phyloP scores from a whole-genome alignment of 2,888 invertebrate species.

The Theodoxus fluviatilis region DNA sequence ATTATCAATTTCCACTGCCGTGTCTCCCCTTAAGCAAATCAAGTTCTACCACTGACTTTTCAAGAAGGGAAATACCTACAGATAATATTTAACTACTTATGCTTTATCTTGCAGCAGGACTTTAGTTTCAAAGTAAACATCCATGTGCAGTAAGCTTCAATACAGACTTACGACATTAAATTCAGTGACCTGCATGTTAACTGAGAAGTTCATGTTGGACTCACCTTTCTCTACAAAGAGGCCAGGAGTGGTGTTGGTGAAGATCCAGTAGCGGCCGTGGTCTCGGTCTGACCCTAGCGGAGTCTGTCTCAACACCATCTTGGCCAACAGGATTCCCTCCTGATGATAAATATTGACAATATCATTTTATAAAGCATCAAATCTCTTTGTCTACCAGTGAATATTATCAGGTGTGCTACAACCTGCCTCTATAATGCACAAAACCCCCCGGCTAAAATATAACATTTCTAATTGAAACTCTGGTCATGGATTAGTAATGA shows the following conservation, averaged over 20 bases:
- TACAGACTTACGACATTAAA: background rate
- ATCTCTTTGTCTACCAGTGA: too few species aligned
- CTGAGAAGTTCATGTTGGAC: background rate
- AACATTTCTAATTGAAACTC: background rate
- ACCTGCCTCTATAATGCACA: too few species aligned
- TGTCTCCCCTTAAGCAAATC: too few species aligned
- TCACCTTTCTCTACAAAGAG: conserved; percentile 64
- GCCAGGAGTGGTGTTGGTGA: conserved; percentile 60
- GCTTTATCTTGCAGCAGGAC: background rate
- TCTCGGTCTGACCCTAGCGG: conserved; percentile 65
- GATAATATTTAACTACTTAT: too few species aligned
- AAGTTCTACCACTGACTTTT: too few species aligned
- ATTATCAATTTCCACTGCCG: too few species aligned
- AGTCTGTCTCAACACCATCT: conserved; percentile 49
- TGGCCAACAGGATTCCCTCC: conserved; percentile 54
- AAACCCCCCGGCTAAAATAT: background rate
- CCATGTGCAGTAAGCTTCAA: background rate
- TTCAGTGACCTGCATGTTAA: too few species aligned
- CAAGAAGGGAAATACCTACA: too few species aligned
- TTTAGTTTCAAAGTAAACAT: too few species aligned
- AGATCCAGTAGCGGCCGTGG: conserved; percentile 66
- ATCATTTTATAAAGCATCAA: background rate
- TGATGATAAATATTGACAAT: conserved; percentile 31
- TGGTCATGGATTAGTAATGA: background rate
- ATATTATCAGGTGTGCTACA: too few species aligned